Base-by-base conservation (phyloP, 2,113 vertebrate species). In the Morphnarchus princeps region DNA sequence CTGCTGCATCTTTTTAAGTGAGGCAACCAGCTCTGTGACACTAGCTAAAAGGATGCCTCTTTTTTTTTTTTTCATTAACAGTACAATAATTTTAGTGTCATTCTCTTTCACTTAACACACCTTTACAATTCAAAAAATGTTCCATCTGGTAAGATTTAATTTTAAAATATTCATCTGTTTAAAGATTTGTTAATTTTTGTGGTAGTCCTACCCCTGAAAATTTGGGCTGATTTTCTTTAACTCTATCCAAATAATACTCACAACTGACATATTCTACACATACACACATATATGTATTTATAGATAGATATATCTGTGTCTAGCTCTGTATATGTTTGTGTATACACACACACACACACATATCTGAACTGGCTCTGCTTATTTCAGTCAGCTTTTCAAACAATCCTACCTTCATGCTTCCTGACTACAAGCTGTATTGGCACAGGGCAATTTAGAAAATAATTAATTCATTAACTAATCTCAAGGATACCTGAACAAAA, bases 401-500 rank as follows among this genome's bases (percentile, higher is more conserved):
- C 24, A 88, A 43, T 43, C 14, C n/a, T 94, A 25, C 50, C 55
- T 87, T 93, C 79, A 50, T 77, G 50, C 69, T 92, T 87, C 71
- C 82, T 94, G 89, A 40, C 58, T 92, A 40, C 66, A 54, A 61
- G 47, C 85, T 95, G n/a, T 74, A 70, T 43, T 95, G 95, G 93
- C 85, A 91, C 74, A 85, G 76, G 67, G 54, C 78, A 93, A 63
- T 90, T 95, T 97, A 95, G 95, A 93, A 97, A 96, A 93, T 93
- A 95, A 94, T 96, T 94, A 93, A 91, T 96, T 90, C 86, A 86
- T 91, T 96, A 96, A 96, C 90, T 95, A 91, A 95, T 95, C 95
- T 97, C 88, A 97, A 93, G 86, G 91, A 95, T 96, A 91, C 80
- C 95, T 90, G 77, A 89, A 66, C 43, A 91, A 96, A 97, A 94